These are phyloP conservation scores for Elgaria multicarinata DNA, from an alignment of 2,113 vertebrate species.

Conservation along the genomic window DNA sequence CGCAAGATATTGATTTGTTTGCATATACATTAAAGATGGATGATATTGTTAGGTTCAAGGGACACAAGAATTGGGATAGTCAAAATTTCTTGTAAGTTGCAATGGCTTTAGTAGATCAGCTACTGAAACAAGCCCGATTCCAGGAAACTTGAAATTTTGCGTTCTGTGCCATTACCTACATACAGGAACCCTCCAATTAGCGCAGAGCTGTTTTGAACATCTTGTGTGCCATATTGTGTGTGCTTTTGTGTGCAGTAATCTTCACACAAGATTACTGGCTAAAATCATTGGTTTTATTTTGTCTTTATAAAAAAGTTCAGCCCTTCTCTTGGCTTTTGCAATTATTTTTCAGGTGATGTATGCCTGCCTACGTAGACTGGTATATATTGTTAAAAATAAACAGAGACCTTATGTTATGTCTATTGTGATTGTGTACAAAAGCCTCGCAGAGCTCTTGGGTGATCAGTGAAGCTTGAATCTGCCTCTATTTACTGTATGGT, in stretches of 20 bases:
- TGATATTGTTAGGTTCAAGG: not conserved
- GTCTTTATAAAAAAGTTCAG: not conserved
- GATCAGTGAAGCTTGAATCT: conserved; percentile 84
- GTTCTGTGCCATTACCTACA: not conserved
- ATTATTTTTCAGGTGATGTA: conserved; percentile 51
- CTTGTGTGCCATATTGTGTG: not conserved
- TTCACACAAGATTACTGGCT: no score
- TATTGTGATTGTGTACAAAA: conserved; percentile 83
- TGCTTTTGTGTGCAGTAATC: conserved; percentile 24
- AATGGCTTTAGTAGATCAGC: not conserved
- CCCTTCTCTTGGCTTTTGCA: conserved; percentile 13
- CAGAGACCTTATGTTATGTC: conserved; percentile 81
- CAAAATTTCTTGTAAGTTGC: not conserved
- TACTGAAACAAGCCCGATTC: not conserved
- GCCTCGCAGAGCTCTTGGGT: conserved; percentile 77
- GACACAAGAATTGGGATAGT: not conserved
- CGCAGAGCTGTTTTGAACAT: not conserved
- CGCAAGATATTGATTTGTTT: conserved; percentile 11
- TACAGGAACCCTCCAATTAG: not conserved
- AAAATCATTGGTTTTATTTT: conserved; percentile 14
- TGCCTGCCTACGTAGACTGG: conserved; percentile 48
- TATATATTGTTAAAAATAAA: conserved; percentile 80
- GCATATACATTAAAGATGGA: not conserved
- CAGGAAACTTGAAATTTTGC: not conserved
- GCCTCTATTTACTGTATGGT: conserved; percentile 87